Evolutionary conservation across 92 coral and sea anemone genomes (phyloP).

Genomic region (Palythoa grandiflora): DNA sequence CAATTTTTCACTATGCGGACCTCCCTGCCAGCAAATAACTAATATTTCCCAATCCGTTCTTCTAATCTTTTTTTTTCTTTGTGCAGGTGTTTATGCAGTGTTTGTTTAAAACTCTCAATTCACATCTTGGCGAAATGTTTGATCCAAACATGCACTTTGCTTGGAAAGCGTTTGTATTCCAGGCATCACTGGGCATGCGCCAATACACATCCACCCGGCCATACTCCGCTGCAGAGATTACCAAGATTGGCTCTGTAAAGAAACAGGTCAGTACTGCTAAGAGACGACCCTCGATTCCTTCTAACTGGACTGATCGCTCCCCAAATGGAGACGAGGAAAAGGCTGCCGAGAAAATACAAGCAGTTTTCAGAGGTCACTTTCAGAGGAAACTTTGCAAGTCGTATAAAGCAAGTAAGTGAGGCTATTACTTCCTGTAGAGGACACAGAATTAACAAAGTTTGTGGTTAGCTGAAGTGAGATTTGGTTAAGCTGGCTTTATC

Average conservation of each 20-base stretch:
- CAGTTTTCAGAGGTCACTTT: constrained; percentile 89
- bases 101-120: constrained; percentile 79
- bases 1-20: no score
- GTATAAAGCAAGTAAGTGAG: constrained; percentile 72
- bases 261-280: constrained; percentile 59
- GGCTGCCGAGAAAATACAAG: constrained; percentile 95
- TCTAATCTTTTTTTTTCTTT: not conserved
- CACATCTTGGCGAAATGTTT: constrained; percentile 88
- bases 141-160: constrained; percentile 94
- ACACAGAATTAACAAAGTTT: no score
- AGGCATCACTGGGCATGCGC: constrained; percentile 87
- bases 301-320: constrained; percentile 78
- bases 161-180: constrained; percentile 96
- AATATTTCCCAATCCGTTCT: no score
- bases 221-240: constrained; percentile 92
- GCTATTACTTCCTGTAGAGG: no score
- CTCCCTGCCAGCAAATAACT: no score
- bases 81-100: constrained; percentile 89
- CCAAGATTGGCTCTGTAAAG: constrained; percentile 85
- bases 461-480: no score
- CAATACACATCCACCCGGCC: constrained; percentile 90
- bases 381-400: constrained; percentile 88
- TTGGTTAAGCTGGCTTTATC: no score
- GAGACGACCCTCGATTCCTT: constrained; percentile 66
- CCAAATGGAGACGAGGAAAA: constrained; percentile 76